These are phyloP conservation scores for Tarsius wallacei DNA, from an alignment of 2,797 vertebrate species.

Conservation along the genomic window DNA sequence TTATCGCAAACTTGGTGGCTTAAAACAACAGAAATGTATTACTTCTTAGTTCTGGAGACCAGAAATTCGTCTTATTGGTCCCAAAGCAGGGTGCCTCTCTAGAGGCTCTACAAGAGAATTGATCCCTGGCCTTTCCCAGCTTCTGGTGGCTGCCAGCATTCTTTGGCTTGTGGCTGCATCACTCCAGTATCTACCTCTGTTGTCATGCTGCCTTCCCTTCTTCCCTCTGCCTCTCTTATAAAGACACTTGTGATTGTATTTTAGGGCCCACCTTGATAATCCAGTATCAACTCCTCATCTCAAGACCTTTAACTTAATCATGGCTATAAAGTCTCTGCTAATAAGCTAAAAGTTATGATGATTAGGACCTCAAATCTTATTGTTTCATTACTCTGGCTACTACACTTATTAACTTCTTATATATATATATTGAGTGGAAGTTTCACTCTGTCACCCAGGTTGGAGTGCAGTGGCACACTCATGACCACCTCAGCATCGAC, in stretches of 20 bases:
- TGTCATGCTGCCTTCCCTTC: background rate
- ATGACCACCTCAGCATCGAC: too few relatives aligned
- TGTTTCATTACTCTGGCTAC: background rate
- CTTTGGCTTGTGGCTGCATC: background rate
- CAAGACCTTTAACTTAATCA: background rate
- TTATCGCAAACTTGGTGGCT: background rate
- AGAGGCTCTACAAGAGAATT: background rate
- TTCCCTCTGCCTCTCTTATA: background rate
- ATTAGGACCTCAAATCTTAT: background rate
- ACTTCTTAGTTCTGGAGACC: background rate
- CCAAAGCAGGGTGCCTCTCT: background rate
- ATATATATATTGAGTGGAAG: too few relatives aligned
- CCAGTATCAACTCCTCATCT: background rate
- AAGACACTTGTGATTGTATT: background rate
- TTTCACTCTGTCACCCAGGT: too few relatives aligned
- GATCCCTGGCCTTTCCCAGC: background rate
- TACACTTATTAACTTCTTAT: background rate
- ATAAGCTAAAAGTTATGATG: background rate
- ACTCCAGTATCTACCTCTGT: background rate
- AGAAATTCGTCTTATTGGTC: background rate
- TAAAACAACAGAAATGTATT: constrained; percentile 22
- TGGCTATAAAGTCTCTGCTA: background rate
- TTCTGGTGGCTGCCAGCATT: background rate
- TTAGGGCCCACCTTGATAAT: background rate
- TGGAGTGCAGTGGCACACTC: too few relatives aligned